Percentiles rank a stretch among this genome's conserved stretches.
Evolutionary conservation across 2,797 vertebrate species (phyloP).

Genomic region (Lycodopsis pacificus): DNA sequence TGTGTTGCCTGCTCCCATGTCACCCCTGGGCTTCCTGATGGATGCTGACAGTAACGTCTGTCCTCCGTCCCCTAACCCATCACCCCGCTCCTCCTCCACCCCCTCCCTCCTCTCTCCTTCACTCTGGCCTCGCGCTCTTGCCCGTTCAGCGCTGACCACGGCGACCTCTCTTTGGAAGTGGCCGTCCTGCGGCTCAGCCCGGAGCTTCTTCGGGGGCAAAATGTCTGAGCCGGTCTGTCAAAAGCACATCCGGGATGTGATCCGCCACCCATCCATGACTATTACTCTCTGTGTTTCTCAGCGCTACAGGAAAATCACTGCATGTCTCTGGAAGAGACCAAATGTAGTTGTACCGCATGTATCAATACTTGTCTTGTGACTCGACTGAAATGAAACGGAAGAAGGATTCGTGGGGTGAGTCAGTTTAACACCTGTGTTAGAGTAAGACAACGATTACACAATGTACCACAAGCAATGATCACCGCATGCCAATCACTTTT

Average conservation of each 20-base stretch:
- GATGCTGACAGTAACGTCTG: slow-evolving; percentile 78
- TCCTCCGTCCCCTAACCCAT: slow-evolving; percentile 58
- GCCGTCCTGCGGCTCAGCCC: slow-evolving; percentile 42
- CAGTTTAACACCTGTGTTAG: slow-evolving; percentile 53
- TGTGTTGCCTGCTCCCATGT: slow-evolving; percentile 66
- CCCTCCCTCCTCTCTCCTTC: slow-evolving; percentile 19
- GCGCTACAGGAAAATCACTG: slow-evolving; percentile 39
- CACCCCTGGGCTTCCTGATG: slow-evolving; percentile 75
- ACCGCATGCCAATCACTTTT: slow-evolving; percentile 34
- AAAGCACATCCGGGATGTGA: slow-evolving; percentile 68
- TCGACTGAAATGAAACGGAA: neutral
- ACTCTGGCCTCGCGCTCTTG: slow-evolving; percentile 25
- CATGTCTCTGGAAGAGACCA: slow-evolving; percentile 18
- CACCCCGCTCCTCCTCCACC: slow-evolving; percentile 6
- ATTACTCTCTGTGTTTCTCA: slow-evolving; percentile 53
- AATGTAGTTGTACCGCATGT: neutral
- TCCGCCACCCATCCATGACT: slow-evolving; percentile 43
- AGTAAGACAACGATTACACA: slow-evolving; percentile 46
- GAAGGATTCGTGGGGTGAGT: slow-evolving; percentile 31
- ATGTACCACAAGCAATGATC: slow-evolving; percentile 1
- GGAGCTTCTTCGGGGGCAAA: slow-evolving; percentile 46
- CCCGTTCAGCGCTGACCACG: slow-evolving; percentile 48
- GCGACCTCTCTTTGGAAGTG: slow-evolving; percentile 66
- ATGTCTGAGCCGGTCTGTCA: slow-evolving; percentile 66
- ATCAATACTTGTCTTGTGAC: slow-evolving; percentile 27